Base-by-base conservation (phyloP, 2,797 vertebrate genomes). In the Avahi laniger region DNA sequence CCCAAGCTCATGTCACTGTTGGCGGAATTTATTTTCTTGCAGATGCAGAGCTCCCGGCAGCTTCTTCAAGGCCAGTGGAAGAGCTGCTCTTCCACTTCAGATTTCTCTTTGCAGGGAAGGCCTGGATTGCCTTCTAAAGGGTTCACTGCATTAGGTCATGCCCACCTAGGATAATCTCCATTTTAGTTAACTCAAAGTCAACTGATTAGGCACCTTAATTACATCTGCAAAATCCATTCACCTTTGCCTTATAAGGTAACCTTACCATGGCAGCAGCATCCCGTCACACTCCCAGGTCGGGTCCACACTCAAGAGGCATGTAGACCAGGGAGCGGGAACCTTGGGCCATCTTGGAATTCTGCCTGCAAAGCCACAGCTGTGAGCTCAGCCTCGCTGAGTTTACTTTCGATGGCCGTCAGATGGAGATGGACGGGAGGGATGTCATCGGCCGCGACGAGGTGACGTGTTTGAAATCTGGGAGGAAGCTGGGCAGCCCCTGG, bases 201-300 rank as follows among this genome's bases (percentile, higher is more conserved):
- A 17, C 50, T 65, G 96, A 59, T 52, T 26, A 52, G 67, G 86
- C 46, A 28, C n/a, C 52, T 65, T 43, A 83, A 38, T 91, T 11
- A 63, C 65, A 46, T 18, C 78, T 61, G 24, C 35, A 69, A 75
- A 80, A 52, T n/a, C 59, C 50, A 33, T 14, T 11, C 33, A 4
- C 24, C 7, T 75, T 70, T 52, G 63, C 76, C 26, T 5, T 2
- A 0, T 57, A 22, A 50, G 5, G 17, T 46, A 6, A 43, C 5
- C 38, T 65, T 26, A 35, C 67, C 59, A 5, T 1, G 30, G n/a
- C 17, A 10, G 41, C 1, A 17, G 35, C 22, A 7, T 43, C 33
- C 17, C 8, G 1, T 73, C 20, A 0, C 5, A 24, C 17, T 43
- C 67, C n/a, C 9, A 26, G 67, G 57, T 24, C 43, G 41, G 1